Base-by-base conservation (phyloP, 2,888 invertebrate species). In the Eremobia ochroleuca region DNA sequence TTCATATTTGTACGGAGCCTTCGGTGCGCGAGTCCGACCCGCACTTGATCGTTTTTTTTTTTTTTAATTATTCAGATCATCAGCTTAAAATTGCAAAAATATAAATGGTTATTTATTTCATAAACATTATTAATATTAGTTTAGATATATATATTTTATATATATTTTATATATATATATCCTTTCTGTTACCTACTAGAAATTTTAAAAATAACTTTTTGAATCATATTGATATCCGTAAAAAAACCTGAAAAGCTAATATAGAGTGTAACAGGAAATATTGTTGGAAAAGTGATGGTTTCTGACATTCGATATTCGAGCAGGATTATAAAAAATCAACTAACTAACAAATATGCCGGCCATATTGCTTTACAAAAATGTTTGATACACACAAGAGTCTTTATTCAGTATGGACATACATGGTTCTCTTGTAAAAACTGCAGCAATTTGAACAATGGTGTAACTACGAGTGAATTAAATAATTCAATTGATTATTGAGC, bases 401-500 rank as follows among this genome's bases (percentile, higher is more conserved):
- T 70, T 70, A 28, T 83, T 61, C 40, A 49, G 34, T 40, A 28
- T 40, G 40, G 4, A 66, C 62, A n/a, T n/a, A n/a, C n/a, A n/a
- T n/a, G n/a, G n/a, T 70, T 52, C 15, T 52, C 62, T 66, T n/a
- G 6, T 2, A 58, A 11, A 74, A 71, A 43, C 40, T 55, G n/a
- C n/a, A 70, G 46, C 40, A 40, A 55, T 72, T 72, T 66, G 40
- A 67, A 68, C 62, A 74, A 79, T 66, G 58, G 31, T 78, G 79
- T 84, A 86, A 86, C 74, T 73, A 64, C 59, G 59, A 74, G 34
- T 76, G 67, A 81, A 83, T 74, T 77, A 79, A 81, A 78, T 77
- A 75, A 85, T 85, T 68, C 77, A 80, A 85, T 83, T 77, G 79
- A 77, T 79, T 82, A 81, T 82, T 85, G 82, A 83, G 58, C 59